phyloP scores from a whole-genome alignment of 1,140 invertebrate species.

The Scaptomyza graminum region DNA sequence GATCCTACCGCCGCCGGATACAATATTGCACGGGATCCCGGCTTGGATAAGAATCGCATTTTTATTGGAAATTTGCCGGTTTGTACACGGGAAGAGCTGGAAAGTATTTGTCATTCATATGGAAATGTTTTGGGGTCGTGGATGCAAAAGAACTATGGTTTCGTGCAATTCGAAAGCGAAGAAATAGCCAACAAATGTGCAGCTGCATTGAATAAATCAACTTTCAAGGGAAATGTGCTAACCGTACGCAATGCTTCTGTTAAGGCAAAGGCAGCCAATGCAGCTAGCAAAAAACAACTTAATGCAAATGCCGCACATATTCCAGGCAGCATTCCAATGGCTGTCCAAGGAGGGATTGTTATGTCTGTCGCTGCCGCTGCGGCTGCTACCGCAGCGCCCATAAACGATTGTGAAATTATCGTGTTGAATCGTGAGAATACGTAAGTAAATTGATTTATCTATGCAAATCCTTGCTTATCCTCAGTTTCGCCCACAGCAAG shows the following conservation, averaged over 20 bases:
- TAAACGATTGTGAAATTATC: conserved; percentile 95
- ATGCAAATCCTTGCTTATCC: neutral
- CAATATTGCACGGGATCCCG: conserved; percentile 85
- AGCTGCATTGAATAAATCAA: conserved; percentile 87
- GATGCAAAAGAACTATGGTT: conserved; percentile 91
- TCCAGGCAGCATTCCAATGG: neutral
- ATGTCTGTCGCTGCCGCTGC: conserved; percentile 82
- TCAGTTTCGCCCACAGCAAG: conserved; percentile 85
- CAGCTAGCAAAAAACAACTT: conserved; percentile 67
- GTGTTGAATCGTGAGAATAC: conserved; percentile 91
- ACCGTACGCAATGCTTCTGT: conserved; percentile 85
- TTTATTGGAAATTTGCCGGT: conserved; percentile 90
- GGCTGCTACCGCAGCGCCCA: conserved; percentile 71
- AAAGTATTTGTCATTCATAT: conserved; percentile 89
- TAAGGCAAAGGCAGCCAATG: conserved; percentile 77
- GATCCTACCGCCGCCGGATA: conserved; percentile 29
- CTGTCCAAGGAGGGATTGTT: conserved; percentile 54
- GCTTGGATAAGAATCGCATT: conserved; percentile 88
- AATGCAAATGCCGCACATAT: neutral
- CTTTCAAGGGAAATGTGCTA: conserved; percentile 89
- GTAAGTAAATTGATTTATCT: conserved; percentile 85
- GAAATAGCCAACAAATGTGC: conserved; percentile 90
- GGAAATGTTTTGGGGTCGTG: conserved; percentile 89
- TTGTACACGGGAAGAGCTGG: conserved; percentile 88
- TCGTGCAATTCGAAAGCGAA: conserved; percentile 93